phyloP scores from a whole-genome alignment of 2,113 vertebrate species.

The Actenoides lindsayi region DNA sequence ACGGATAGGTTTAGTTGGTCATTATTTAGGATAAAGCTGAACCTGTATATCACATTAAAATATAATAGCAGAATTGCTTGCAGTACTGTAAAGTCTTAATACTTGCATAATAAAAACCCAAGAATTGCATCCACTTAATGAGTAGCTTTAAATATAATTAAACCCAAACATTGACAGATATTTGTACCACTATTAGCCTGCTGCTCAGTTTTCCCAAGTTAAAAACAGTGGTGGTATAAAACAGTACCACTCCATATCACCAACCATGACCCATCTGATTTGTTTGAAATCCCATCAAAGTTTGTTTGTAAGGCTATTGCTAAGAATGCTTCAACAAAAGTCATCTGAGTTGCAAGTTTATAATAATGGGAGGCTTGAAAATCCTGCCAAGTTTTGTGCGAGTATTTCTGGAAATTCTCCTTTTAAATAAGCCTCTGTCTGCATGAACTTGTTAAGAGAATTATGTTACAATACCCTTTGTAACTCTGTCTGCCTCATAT shows the following conservation, averaged over 20 bases:
- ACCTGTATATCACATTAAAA: not conserved
- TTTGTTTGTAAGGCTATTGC: not conserved
- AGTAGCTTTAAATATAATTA: not conserved
- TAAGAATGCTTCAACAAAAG: not conserved
- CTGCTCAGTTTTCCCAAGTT: not conserved
- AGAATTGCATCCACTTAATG: not conserved
- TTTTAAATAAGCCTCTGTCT: not conserved
- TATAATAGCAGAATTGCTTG: not conserved
- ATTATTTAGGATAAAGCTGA: not conserved
- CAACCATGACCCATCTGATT: not conserved
- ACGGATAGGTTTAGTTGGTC: not conserved
- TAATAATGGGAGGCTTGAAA: not conserved
- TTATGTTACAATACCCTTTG: fast-evolving
- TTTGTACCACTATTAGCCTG: not conserved
- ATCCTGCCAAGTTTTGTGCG: fast-evolving
- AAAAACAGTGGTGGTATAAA: not conserved
- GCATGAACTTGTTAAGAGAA: not conserved
- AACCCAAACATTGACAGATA: not conserved
- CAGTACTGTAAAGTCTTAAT: not conserved
- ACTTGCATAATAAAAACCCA: not conserved
- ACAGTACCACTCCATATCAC: not conserved
- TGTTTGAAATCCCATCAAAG: not conserved
- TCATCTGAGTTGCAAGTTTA: not conserved
- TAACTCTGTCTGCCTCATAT: not conserved
- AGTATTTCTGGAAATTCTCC: not conserved